Conservation (phyloP, 2,797 vertebrate genomes). For the Psittacula echo region DNA sequence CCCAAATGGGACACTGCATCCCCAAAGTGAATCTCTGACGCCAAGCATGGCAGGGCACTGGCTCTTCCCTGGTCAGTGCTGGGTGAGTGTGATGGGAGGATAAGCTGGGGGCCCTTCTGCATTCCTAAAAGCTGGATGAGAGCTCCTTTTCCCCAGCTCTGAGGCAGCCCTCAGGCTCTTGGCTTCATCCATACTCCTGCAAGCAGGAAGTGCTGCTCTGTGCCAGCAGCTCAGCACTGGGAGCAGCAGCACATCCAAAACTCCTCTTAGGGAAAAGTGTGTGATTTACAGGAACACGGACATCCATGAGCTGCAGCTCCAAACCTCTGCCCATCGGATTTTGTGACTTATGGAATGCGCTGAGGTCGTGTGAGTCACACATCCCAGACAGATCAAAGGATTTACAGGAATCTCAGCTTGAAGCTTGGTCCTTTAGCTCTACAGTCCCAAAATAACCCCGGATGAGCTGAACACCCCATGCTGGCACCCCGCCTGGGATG, state of each 20-base stretch:
- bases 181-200: not conserved
- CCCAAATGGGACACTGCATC: not conserved
- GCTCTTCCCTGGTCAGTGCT: not conserved
- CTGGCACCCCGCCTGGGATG: not conserved
- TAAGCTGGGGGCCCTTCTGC: not conserved
- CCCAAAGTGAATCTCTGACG: not conserved
- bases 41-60: not conserved
- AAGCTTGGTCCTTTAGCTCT: not conserved
- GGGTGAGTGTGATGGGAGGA: not conserved
- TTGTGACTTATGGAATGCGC: fast-evolving
- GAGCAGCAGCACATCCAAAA: not conserved
- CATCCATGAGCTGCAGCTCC: fast-evolving
- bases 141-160: fast-evolving
- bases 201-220: not conserved
- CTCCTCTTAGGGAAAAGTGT: fast-evolving
- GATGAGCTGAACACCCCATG: fast-evolving
- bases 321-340: fast-evolving
- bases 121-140: not conserved
- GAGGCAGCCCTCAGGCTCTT: fast-evolving
- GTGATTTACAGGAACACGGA: not conserved
- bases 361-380: fast-evolving
- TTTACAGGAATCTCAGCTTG: not conserved
- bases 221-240: fast-evolving
- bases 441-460: fast-evolving
- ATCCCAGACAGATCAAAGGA: not conserved